Conservation (phyloP, 35 echinoderm and acorn worm species). For the Apostichopus japonicus region DNA sequence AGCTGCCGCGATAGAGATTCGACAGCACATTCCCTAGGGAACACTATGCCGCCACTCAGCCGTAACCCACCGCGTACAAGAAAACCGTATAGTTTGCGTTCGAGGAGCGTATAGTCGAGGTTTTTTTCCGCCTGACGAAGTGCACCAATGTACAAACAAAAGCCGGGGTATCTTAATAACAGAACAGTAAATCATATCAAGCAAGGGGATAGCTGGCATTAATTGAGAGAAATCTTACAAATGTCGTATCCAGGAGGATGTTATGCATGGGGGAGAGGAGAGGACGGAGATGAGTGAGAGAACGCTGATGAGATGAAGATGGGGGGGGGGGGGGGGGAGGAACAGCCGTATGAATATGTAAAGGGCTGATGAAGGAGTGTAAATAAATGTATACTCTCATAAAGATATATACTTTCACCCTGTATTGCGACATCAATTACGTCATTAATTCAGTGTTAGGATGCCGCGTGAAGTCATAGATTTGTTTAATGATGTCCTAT, state of each 20-base stretch:
- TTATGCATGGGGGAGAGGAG: background rate
- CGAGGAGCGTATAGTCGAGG: constrained; percentile 42
- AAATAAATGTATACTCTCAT: background rate
- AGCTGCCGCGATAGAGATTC: constrained; percentile 29
- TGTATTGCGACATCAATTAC: background rate
- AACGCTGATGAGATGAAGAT: background rate
- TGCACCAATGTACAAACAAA: constrained; percentile 51
- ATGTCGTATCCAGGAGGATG: background rate
- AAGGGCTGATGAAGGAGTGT: background rate
- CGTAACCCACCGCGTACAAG: constrained; percentile 37
- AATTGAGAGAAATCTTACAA: constrained; percentile 47
- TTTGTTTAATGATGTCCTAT: too few species aligned
- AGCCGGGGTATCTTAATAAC: constrained; percentile 38
- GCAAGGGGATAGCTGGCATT: constrained; percentile 11
- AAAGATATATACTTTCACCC: background rate
- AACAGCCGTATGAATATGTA: background rate
- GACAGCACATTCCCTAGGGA: constrained; percentile 17
- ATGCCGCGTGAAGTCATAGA: too few species aligned
- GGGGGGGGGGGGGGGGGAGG: background rate
- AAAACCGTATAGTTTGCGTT: constrained; percentile 35
- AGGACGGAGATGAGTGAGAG: background rate
- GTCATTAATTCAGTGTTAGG: background rate
- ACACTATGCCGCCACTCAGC: constrained; percentile 18
- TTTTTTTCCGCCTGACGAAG: constrained; percentile 47
- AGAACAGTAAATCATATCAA: constrained; percentile 35